Evolutionary conservation across 64 coral and sea anemone species (phyloP).

Genomic region (Hydrozoanthus tunicans): DNA sequence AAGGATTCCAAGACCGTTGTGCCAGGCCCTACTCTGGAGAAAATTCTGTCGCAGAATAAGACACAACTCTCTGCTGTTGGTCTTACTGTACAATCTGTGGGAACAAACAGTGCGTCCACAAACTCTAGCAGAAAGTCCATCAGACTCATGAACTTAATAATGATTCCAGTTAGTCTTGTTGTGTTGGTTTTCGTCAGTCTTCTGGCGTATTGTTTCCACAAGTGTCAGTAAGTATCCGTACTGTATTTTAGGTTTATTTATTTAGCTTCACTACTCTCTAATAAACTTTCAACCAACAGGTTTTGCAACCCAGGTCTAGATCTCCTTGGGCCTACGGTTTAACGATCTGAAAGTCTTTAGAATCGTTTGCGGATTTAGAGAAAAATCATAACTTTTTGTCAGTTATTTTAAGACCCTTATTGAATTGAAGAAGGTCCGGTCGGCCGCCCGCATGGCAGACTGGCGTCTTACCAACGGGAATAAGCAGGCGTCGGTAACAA

Average conservation of each 20-base stretch:
- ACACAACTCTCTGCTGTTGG: not conserved
- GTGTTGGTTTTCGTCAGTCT: conserved; percentile 20
- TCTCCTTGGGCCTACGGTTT: too few relatives aligned
- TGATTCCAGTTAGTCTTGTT: conserved; percentile 43
- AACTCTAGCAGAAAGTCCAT: not conserved
- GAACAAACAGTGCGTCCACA: not conserved
- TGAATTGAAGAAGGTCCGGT: too few relatives aligned
- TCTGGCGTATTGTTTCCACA: conserved; percentile 21
- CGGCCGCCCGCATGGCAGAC: too few relatives aligned
- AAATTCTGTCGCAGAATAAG: conserved; percentile 2
- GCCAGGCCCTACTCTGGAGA: not conserved
- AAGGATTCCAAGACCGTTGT: conserved; percentile 29
- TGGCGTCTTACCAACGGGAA: too few relatives aligned
- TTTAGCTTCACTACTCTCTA: too few relatives aligned
- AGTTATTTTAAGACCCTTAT: too few relatives aligned
- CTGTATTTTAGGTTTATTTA: not conserved
- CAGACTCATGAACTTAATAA: conserved; percentile 40
- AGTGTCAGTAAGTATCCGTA: conserved; percentile 39
- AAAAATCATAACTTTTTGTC: too few relatives aligned
- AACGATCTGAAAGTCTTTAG: too few relatives aligned
- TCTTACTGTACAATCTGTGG: not conserved
- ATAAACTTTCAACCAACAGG: too few relatives aligned
- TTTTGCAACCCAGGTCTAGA: too few relatives aligned
- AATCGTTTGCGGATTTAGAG: too few relatives aligned
- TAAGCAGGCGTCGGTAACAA: too few relatives aligned